Evolutionary conservation across 2,888 invertebrate genomes (phyloP).

Genomic region (Pristionchus arcanus): DNA sequence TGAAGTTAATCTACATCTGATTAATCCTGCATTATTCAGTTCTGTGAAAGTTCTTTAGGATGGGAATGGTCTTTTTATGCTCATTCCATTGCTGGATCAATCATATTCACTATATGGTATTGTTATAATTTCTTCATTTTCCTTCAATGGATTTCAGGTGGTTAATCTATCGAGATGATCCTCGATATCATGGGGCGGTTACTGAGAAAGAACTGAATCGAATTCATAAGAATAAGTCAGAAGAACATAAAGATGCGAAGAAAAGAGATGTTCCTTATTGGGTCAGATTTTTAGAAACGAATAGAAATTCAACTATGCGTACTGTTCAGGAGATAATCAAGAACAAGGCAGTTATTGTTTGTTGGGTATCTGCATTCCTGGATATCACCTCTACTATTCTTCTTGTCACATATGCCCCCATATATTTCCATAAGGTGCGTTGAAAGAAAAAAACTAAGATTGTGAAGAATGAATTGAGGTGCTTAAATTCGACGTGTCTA

Average conservation of each 20-base stretch:
- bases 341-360: conserved; percentile 41
- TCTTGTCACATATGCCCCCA: conserved; percentile 54
- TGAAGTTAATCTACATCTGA: not conserved
- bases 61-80: conserved; percentile 55
- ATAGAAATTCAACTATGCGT: not conserved
- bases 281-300: not conserved
- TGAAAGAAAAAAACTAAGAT: no score
- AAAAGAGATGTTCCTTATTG: conserved; percentile 50
- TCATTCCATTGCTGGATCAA: conserved; percentile 17
- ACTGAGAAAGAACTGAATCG: conserved; percentile 23
- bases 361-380: conserved; percentile 48
- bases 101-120: conserved; percentile 45
- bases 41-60: conserved; percentile 44
- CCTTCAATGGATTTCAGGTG: not conserved
- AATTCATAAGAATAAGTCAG: conserved; percentile 42
- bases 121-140: not conserved
- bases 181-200: not conserved
- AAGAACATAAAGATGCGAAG: conserved; percentile 38
- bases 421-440: conserved; percentile 51
- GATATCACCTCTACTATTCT: conserved; percentile 52
- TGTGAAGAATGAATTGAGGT: not conserved
- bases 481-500: conserved; percentile 46
- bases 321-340: conserved; percentile 39
- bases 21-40: not conserved
- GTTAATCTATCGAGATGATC: conserved; percentile 52